Conservation (phyloP, 2,888 invertebrate genomes). For the Glaucopsyche alexis region DNA sequence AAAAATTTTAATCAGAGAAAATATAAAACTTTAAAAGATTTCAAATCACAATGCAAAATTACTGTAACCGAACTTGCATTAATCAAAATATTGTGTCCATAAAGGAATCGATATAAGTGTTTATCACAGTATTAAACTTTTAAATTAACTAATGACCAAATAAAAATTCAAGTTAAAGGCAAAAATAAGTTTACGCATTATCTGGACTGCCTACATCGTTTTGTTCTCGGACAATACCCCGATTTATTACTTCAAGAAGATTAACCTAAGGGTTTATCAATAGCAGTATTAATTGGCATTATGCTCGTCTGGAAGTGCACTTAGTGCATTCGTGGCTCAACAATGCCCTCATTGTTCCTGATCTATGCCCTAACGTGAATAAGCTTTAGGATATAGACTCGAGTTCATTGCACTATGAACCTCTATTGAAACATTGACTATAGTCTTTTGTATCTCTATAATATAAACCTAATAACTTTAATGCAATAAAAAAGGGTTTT, state of each 20-base stretch:
- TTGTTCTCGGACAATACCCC: constrained; percentile 1
- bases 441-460: no score
- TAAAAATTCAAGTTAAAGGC: no score
- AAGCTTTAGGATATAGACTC: constrained; percentile 12
- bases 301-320: constrained; percentile 12
- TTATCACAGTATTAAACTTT: no score
- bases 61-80: background rate
- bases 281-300: constrained; percentile 26
- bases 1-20: background rate
- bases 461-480: no score
- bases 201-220: background rate
- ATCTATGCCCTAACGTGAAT: constrained; percentile 22
- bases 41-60: background rate
- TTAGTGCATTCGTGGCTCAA: constrained; percentile 1
- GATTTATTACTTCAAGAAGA: constrained; percentile 19
- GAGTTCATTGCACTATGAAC: constrained; percentile 16
- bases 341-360: constrained; percentile 28
- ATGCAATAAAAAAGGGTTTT: no score
- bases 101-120: no score
- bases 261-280: constrained; percentile 26
- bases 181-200: background rate
- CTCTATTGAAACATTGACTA: background rate
- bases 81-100: background rate
- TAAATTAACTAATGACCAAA: no score
- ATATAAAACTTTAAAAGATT: background rate